A percentile compares a stretch with the other conserved stretches of the same genome.
phyloP scores from a whole-genome alignment of 2,888 invertebrate species.

The Harpalus rubripes region DNA sequence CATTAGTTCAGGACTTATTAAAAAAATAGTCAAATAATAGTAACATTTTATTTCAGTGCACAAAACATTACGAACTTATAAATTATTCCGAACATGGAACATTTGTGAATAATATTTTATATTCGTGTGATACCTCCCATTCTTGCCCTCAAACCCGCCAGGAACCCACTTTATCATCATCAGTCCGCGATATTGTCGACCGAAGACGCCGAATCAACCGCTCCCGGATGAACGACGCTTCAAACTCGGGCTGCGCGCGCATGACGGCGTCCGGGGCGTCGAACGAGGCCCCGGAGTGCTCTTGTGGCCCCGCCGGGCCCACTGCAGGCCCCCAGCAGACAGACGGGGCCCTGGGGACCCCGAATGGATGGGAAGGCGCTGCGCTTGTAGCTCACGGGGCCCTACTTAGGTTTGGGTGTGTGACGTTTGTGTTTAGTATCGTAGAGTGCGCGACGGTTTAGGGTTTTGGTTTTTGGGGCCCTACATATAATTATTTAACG shows the following conservation, averaged over 20 bases:
- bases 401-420: constrained; percentile 91
- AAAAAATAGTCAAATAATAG: too few relatives aligned
- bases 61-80: constrained; percentile 93
- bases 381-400: constrained; percentile 93
- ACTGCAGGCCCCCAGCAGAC: background rate
- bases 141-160: background rate
- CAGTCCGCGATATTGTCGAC: constrained; percentile 79
- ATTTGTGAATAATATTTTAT: constrained; percentile 92
- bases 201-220: constrained; percentile 76
- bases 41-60: constrained; percentile 81
- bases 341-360: background rate
- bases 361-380: constrained; percentile 91
- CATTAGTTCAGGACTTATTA: too few relatives aligned
- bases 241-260: constrained; percentile 68
- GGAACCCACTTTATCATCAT: background rate
- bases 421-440: constrained; percentile 90
- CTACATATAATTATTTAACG: too few relatives aligned
- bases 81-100: constrained; percentile 96
- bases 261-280: constrained; percentile 74
- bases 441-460: constrained; percentile 75
- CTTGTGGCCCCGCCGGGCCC: constrained; percentile 70
- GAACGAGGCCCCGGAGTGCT: constrained; percentile 74
- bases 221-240: constrained; percentile 70
- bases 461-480: background rate
- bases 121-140: constrained; percentile 84